phyloP scores from a whole-genome alignment of 2,113 vertebrate species.

The Leptobrachium leishanense region DNA sequence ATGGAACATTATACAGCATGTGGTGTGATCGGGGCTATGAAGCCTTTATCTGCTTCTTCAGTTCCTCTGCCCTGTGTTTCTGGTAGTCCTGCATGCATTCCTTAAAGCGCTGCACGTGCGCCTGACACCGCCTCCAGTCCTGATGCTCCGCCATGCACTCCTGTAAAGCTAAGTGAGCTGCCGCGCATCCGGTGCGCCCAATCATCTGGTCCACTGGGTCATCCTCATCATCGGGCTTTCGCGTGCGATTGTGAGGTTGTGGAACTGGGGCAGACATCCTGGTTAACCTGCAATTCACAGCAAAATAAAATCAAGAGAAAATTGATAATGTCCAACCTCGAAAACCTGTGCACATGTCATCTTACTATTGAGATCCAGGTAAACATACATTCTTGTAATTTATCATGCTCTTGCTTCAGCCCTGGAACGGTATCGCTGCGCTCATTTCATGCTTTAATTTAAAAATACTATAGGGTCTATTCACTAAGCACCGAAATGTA shows the following conservation, averaged over 20 bases:
- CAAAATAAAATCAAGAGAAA: neutral
- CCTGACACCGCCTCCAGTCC: constrained; percentile 88
- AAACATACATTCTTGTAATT: too few relatives aligned
- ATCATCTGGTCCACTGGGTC: constrained; percentile 86
- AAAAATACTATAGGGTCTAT: too few relatives aligned
- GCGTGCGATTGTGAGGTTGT: constrained; percentile 72
- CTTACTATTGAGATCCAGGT: too few relatives aligned
- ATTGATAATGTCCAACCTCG: neutral
- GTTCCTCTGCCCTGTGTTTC: constrained; percentile 61
- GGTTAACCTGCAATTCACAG: neutral
- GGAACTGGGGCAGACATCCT: constrained; percentile 68
- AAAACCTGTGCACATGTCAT: too few relatives aligned
- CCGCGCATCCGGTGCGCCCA: constrained; percentile 76
- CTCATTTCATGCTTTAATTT: too few relatives aligned
- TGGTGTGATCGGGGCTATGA: neutral
- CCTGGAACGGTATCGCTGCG: too few relatives aligned
- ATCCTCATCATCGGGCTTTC: constrained; percentile 61
- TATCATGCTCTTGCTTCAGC: too few relatives aligned
- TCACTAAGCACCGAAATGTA: too few relatives aligned
- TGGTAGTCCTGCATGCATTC: constrained; percentile 83
- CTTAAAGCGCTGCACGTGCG: constrained; percentile 76
- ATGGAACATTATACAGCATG: too few relatives aligned
- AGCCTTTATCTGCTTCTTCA: constrained; percentile 24
- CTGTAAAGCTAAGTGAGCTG: constrained; percentile 81
- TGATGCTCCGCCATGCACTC: constrained; percentile 88